phyloP scores from a whole-genome alignment of 2,888 invertebrate genomes.

The Agrilus cyanescens region DNA sequence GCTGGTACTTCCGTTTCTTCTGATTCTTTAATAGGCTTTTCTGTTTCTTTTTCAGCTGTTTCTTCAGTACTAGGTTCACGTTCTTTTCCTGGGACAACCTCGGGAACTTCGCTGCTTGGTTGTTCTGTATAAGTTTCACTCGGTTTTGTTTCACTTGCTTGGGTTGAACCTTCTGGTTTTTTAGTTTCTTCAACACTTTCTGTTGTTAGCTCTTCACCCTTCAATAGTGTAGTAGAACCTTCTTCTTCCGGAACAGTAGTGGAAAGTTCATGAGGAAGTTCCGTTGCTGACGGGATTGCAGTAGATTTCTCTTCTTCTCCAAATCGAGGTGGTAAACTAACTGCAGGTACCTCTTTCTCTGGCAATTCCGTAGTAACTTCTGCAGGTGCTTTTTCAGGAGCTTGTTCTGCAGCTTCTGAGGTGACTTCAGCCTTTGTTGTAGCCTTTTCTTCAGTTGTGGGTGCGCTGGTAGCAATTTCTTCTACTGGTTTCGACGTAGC shows the following conservation, averaged over 20 bases:
- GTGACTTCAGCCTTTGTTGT: conserved; percentile 6
- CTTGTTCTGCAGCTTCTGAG: conserved; percentile 14
- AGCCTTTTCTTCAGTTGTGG: conserved; percentile 1
- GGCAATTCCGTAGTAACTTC: conserved; percentile 5
- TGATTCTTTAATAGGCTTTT: conserved; percentile 26
- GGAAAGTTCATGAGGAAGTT: not conserved
- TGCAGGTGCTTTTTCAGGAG: not conserved
- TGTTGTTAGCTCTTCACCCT: not conserved
- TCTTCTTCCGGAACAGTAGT: not conserved
- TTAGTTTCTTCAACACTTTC: not conserved
- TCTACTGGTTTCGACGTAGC: conserved; percentile 8
- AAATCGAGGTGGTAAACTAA: not conserved
- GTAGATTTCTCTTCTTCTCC: not conserved
- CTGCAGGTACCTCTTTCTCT: not conserved
- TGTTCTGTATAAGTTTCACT: conserved; percentile 6
- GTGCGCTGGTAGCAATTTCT: conserved; percentile 7
- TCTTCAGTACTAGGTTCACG: conserved; percentile 1
- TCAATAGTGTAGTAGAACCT: not conserved
- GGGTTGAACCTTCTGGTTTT: not conserved
- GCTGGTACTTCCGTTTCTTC: conserved; percentile 1
- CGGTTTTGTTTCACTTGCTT: not conserved
- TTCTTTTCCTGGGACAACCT: not conserved
- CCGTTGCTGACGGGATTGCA: not conserved
- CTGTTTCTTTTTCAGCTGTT: conserved; percentile 12
- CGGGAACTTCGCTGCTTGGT: conserved; percentile 1